These are phyloP conservation scores for Philhelius pedissequus DNA, from an alignment of 2,888 invertebrate species.

Conservation along the genomic window DNA sequence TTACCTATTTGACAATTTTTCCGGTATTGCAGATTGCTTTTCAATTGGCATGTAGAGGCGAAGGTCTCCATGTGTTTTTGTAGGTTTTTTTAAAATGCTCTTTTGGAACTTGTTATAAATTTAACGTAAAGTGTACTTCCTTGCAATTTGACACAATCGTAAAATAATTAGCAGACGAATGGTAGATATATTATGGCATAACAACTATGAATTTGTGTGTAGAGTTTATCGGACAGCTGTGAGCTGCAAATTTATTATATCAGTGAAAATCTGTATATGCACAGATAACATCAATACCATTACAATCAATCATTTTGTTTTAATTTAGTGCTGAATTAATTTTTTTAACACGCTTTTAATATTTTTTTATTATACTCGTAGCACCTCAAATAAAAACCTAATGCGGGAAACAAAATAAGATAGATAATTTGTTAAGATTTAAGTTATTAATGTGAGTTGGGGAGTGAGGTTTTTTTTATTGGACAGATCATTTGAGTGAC, in stretches of 20 bases:
- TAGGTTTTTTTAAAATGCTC: background rate
- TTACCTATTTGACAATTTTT: slow-evolving; percentile 5
- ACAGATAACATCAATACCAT: background rate
- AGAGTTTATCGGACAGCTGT: background rate
- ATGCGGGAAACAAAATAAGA: background rate
- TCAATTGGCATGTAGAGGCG: slow-evolving; percentile 1
- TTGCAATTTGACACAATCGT: background rate
- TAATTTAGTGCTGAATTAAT: background rate
- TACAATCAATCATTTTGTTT: background rate
- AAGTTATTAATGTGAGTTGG: background rate
- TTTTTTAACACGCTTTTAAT: background rate
- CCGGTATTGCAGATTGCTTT: slow-evolving; percentile 11
- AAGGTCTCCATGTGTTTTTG: background rate
- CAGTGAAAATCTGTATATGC: background rate
- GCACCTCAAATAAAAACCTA: background rate
- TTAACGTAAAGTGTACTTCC: background rate
- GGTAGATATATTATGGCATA: background rate
- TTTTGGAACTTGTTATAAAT: background rate
- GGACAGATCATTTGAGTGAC: too few species aligned
- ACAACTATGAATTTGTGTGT: background rate
- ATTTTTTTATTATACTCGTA: background rate
- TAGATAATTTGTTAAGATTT: background rate
- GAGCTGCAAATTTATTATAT: background rate
- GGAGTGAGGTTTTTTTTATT: background rate
- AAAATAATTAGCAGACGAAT: background rate